phyloP scores from a whole-genome alignment of 1,140 invertebrate species.

The Berghia stephanieae region DNA sequence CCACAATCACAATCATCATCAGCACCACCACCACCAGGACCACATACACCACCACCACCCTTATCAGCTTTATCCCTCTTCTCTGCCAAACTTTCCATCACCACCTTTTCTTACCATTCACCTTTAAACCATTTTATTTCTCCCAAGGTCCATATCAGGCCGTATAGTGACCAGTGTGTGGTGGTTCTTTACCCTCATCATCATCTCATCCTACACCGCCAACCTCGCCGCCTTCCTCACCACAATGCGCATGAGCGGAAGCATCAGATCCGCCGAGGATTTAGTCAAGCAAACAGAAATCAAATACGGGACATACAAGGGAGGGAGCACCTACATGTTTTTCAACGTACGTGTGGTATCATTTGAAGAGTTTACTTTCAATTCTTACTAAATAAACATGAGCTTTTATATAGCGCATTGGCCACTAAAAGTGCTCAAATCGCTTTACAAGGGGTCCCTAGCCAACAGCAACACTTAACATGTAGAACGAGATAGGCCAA shows the following conservation, averaged over 20 bases:
- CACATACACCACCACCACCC: not conserved
- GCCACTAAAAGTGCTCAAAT: too few species aligned
- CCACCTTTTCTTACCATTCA: not conserved
- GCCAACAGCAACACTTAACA: too few species aligned
- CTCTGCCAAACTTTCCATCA: not conserved
- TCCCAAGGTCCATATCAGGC: slow-evolving; percentile 49
- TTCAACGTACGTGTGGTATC: slow-evolving; percentile 63
- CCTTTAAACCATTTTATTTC: not conserved
- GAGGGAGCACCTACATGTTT: slow-evolving; percentile 63
- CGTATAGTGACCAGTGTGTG: slow-evolving; percentile 64
- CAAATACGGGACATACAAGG: slow-evolving; percentile 57
- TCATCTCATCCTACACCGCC: slow-evolving; percentile 67
- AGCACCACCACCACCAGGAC: not conserved
- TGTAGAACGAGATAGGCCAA: too few species aligned
- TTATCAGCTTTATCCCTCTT: not conserved
- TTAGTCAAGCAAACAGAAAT: slow-evolving; percentile 64
- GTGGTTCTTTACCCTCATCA: slow-evolving; percentile 67
- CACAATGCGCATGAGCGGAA: slow-evolving; percentile 60
- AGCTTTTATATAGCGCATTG: too few species aligned
- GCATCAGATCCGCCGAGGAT: slow-evolving; percentile 64
- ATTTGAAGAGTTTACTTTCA: too few species aligned
- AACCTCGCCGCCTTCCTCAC: slow-evolving; percentile 66
- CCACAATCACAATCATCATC: too few species aligned
- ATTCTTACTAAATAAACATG: too few species aligned
- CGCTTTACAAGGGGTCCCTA: too few species aligned